These are phyloP conservation scores for Varanus salvator DNA, from an alignment of 2,113 vertebrate species.

Conservation along the genomic window DNA sequence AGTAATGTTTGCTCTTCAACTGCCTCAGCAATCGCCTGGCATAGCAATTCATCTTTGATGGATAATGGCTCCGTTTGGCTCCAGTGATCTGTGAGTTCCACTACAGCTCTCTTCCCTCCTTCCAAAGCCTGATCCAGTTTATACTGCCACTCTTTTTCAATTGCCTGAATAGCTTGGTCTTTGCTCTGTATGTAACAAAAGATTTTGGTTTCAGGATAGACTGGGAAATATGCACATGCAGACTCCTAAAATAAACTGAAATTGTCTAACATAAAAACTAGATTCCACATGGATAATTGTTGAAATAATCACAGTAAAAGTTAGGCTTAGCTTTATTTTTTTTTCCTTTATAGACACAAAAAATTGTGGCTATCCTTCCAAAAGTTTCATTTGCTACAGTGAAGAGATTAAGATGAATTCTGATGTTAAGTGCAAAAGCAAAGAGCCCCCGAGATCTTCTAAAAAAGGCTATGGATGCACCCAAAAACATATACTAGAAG, in stretches of 20 bases:
- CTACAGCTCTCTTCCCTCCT: slow-evolving; percentile 64
- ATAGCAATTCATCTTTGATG: slow-evolving; percentile 37
- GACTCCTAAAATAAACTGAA: not conserved
- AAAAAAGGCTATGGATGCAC: not conserved
- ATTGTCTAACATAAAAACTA: not conserved
- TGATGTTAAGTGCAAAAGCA: not conserved
- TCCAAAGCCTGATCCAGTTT: slow-evolving; percentile 74
- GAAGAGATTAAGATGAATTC: not conserved
- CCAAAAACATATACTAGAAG: not conserved
- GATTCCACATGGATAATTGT: not conserved
- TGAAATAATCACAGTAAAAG: not conserved
- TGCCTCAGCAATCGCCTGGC: slow-evolving; percentile 43
- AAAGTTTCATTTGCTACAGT: not conserved
- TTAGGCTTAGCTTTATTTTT: not conserved
- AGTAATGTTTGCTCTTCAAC: slow-evolving; percentile 67
- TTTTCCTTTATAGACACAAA: not conserved
- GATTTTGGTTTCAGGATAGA: not conserved
- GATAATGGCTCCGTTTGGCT: slow-evolving; percentile 79
- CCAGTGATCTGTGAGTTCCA: slow-evolving; percentile 67
- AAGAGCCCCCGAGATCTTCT: not conserved
- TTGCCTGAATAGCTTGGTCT: slow-evolving; percentile 70
- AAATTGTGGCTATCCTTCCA: not conserved
- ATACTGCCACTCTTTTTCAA: slow-evolving; percentile 82
- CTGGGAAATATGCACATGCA: not conserved
- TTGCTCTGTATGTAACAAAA: slow-evolving; percentile 71